phyloP scores from a whole-genome alignment of 2,888 invertebrate genomes.

The Pardosa pseudoannulata region DNA sequence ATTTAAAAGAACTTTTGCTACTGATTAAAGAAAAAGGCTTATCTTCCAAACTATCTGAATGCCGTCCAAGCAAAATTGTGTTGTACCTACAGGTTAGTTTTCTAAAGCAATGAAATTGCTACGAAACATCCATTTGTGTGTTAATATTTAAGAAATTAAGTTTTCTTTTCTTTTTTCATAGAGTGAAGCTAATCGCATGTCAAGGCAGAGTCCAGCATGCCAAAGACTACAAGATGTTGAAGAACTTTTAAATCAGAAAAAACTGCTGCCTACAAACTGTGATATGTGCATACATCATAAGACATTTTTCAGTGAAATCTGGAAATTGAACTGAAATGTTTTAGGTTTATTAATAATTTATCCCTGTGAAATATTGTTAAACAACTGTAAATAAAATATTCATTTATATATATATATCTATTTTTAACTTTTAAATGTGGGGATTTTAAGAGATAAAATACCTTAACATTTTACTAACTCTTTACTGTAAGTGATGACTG shows the following conservation, averaged over 20 bases:
- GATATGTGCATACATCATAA: slow-evolving; percentile 37
- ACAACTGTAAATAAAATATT: too few species aligned
- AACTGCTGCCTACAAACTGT: slow-evolving; percentile 10
- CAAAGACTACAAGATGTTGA: slow-evolving; percentile 38
- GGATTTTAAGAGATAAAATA: too few species aligned
- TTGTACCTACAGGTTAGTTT: slow-evolving; percentile 44
- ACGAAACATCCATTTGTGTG: too few species aligned
- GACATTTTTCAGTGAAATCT: slow-evolving; percentile 38
- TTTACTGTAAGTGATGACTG: too few species aligned
- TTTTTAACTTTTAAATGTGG: too few species aligned
- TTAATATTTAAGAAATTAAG: too few species aligned
- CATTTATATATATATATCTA: too few species aligned
- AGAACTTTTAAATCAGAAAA: slow-evolving; percentile 27
- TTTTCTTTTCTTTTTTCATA: too few species aligned
- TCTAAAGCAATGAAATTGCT: not conserved
- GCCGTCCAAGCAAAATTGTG: slow-evolving; percentile 47
- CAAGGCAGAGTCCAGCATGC: slow-evolving; percentile 32
- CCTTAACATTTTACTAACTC: too few species aligned
- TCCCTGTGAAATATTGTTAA: too few species aligned
- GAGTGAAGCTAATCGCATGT: slow-evolving; percentile 60
- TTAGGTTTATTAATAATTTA: too few species aligned
- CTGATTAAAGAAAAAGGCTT: slow-evolving; percentile 26
- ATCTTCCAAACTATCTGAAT: slow-evolving; percentile 27
- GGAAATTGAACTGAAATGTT: not conserved
- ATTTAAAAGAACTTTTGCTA: slow-evolving; percentile 50